Conservation (phyloP, 30 jellyfish, hydroid and myxozoan genomes). For the Hydra vulgaris region DNA sequence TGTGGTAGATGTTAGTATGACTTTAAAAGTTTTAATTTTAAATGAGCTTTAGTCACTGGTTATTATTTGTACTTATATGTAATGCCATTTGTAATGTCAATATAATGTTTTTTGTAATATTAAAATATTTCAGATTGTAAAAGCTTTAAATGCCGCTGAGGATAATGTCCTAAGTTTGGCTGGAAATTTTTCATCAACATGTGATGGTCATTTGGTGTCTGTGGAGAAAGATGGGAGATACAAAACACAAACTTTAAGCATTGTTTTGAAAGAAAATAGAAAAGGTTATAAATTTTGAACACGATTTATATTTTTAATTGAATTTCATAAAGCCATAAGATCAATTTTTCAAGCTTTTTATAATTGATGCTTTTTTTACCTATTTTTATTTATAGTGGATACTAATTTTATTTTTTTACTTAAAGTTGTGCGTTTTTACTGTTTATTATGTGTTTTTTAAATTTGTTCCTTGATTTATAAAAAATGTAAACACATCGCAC, state of each 20-base stretch:
- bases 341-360: background rate
- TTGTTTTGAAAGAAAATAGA: slow-evolving; percentile 27
- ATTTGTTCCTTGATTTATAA: too few relatives aligned
- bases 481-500: too few relatives aligned
- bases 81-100: too few relatives aligned
- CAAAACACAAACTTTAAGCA: slow-evolving; percentile 58
- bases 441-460: too few relatives aligned
- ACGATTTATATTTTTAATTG: background rate
- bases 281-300: background rate
- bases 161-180: slow-evolving; percentile 70
- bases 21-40: too few relatives aligned
- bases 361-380: background rate
- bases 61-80: too few relatives aligned
- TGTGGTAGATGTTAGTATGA: too few relatives aligned
- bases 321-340: background rate
- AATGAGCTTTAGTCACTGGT: too few relatives aligned
- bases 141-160: slow-evolving; percentile 61
- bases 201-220: slow-evolving; percentile 82
- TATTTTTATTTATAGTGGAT: too few relatives aligned
- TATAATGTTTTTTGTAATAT: too few relatives aligned
- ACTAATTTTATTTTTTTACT: too few relatives aligned
- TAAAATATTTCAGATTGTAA: slow-evolving; percentile 51
- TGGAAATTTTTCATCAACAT: slow-evolving; percentile 62
- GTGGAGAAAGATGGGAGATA: slow-evolving; percentile 68
- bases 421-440: too few relatives aligned